A percentile compares a stretch with the other conserved stretches of the same genome.
phyloP scores from a whole-genome alignment of 2,113 vertebrate genomes.

The Struthidea cinerea region DNA sequence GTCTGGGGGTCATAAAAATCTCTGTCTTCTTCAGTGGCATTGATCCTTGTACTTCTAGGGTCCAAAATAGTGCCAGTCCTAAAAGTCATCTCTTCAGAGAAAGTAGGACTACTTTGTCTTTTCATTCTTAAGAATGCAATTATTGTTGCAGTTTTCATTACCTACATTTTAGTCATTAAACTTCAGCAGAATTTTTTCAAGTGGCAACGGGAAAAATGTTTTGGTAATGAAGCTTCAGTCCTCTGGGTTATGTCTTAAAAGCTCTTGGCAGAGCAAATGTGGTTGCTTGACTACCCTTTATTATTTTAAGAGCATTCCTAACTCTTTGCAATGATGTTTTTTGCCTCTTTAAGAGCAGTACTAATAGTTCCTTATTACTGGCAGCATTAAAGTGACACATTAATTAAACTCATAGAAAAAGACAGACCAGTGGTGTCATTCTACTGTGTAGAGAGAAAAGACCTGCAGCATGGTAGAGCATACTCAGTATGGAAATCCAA shows the following conservation, averaged over 20 bases:
- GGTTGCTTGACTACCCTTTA: neutral
- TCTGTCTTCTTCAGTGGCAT: neutral
- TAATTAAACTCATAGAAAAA: slow-evolving; percentile 7
- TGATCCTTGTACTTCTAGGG: neutral
- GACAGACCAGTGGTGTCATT: neutral
- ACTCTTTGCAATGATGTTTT: slow-evolving; percentile 5
- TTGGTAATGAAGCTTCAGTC: neutral
- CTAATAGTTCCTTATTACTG: slow-evolving; percentile 7
- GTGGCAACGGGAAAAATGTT: neutral
- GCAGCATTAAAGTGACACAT: neutral
- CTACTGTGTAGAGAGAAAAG: neutral
- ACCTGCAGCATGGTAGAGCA: neutral
- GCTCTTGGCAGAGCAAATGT: slow-evolving; percentile 23
- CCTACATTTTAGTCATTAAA: neutral
- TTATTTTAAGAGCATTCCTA: slow-evolving; percentile 38
- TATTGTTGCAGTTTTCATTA: neutral
- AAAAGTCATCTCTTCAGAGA: neutral
- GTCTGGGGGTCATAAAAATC: neutral
- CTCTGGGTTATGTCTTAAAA: slow-evolving; percentile 73
- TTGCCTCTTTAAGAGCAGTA: slow-evolving; percentile 12
- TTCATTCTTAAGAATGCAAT: neutral
- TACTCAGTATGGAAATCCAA: neutral
- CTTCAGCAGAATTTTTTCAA: neutral
- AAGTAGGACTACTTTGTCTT: neutral
- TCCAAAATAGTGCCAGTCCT: neutral